phyloP scores from a whole-genome alignment of 2,797 vertebrate genomes.

The Enteromius radiatus region DNA sequence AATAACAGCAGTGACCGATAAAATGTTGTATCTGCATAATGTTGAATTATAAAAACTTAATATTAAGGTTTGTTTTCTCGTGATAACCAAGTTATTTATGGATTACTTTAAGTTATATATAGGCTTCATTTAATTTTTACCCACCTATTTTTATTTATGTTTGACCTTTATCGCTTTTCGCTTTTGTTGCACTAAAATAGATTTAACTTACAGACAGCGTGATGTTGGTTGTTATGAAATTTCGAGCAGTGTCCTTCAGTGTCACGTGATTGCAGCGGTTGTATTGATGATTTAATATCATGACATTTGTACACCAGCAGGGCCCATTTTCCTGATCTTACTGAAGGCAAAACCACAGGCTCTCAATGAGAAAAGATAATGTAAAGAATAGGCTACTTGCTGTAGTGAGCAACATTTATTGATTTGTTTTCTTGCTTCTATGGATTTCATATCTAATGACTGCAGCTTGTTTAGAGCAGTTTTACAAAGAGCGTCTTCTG shows the following conservation, averaged over 20 bases:
- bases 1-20: neutral
- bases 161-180: neutral
- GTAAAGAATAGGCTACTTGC: neutral
- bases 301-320: too few relatives aligned
- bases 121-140: neutral
- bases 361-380: neutral
- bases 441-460: constrained; percentile 3
- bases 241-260: too few relatives aligned
- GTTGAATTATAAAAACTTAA: neutral
- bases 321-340: neutral
- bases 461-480: neutral
- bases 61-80: neutral
- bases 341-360: neutral
- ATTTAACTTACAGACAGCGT: neutral
- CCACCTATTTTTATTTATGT: neutral
- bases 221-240: neutral
- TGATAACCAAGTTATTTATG: neutral
- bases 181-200: neutral
- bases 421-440: neutral
- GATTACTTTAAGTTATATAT: neutral
- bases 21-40: constrained; percentile 11
- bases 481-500: constrained; percentile 7
- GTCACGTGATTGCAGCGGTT: neutral
- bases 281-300: neutral
- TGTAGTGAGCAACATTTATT: neutral